phyloP scores from a whole-genome alignment of 2,797 vertebrate genomes.

The Monodelphis domestica region DNA sequence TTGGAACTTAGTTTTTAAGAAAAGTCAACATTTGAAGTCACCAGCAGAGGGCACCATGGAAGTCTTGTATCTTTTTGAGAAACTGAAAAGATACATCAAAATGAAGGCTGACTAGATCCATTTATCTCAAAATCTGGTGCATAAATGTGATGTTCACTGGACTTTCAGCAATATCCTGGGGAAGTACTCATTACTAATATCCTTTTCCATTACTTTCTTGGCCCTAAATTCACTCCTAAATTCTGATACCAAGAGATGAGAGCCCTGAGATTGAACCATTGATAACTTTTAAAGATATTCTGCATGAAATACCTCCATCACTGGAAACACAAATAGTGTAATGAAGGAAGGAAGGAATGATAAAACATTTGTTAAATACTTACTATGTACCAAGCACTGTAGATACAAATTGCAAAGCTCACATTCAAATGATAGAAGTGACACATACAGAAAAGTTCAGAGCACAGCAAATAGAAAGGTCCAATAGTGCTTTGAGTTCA shows the following conservation, averaged over 20 bases:
- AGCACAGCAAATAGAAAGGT: background rate
- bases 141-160: conserved; percentile 45
- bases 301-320: background rate
- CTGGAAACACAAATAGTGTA: conserved; percentile 11
- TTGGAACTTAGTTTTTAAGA: background rate
- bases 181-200: conserved; percentile 5
- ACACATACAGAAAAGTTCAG: background rate
- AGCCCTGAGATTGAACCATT: background rate
- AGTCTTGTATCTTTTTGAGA: background rate
- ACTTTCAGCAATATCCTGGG: conserved; percentile 8
- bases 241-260: background rate
- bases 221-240: background rate
- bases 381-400: background rate
- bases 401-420: background rate
- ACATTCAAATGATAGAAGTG: background rate
- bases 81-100: conserved; percentile 43
- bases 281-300: background rate
- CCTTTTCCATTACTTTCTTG: background rate
- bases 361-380: background rate
- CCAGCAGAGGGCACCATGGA: conserved; percentile 68
- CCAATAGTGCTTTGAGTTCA: background rate
- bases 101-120: conserved; percentile 43
- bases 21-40: conserved; percentile 13
- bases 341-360: background rate
- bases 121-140: conserved; percentile 59